Evolutionary conservation across 1,140 invertebrate species (phyloP).

Genomic region (Chironomus tepperi): DNA sequence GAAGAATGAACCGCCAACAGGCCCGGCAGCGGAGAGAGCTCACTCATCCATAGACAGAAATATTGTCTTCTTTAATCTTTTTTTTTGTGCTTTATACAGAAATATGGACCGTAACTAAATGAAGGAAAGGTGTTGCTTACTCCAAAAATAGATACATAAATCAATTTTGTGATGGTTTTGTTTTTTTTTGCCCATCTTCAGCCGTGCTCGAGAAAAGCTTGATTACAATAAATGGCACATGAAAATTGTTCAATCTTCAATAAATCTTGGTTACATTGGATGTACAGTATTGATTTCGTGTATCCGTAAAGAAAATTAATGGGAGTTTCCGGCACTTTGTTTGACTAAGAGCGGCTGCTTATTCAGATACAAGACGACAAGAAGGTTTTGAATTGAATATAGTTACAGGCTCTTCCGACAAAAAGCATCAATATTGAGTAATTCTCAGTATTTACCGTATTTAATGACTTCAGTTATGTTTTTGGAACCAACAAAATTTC

Average conservation of each 20-base stretch:
- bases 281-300: not conserved
- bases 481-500: too few species aligned
- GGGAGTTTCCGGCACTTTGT: too few species aligned
- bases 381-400: too few species aligned
- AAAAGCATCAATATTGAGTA: too few species aligned
- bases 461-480: too few species aligned
- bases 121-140: not conserved
- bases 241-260: not conserved
- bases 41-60: not conserved
- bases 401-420: too few species aligned
- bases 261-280: not conserved
- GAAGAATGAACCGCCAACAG: not conserved
- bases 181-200: too few species aligned
- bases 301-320: too few species aligned
- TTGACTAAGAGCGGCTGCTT: too few species aligned
- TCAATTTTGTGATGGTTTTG: not conserved
- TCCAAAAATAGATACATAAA: not conserved
- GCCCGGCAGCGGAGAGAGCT: not conserved
- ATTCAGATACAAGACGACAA: too few species aligned
- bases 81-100: not conserved
- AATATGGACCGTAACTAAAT: constrained; percentile 13
- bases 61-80: not conserved
- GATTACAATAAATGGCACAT: not conserved
- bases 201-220: too few species aligned
- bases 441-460: too few species aligned